Base-by-base conservation (phyloP, 2,888 invertebrate genomes). In the Troides oblongomaculatus region DNA sequence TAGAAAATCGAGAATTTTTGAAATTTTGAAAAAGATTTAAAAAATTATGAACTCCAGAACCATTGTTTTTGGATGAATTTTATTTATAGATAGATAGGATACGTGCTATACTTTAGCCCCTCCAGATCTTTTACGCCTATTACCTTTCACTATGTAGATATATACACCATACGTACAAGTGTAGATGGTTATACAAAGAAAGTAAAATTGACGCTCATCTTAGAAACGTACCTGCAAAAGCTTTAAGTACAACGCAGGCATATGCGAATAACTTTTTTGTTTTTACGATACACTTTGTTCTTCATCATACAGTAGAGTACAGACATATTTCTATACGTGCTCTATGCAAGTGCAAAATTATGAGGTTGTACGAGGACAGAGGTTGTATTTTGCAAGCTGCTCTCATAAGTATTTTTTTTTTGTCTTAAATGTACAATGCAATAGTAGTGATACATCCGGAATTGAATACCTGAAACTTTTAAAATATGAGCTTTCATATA, bases 121-220 rank as follows among this genome's bases (percentile, higher is more conserved):
- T 21, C 21, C 21, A 21, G 21, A 21, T 21, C 21, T 21, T 21
- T 21, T 0, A 21, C 21, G 1, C 21, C 21, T 21, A 21, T 21
- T 21, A 21, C 21, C 21, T 21, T 21, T 21, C 21, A 21, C 21
- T 21, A 21, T 21, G 21, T 21, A 21, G 21, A 21, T 21, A 21
- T 21, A 21, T 21, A 21, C 21, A 1, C 21, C 21, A 21, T 21
- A 21, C 21, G 21, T 21, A 21, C 21, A 21, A 21, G 21, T 21
- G 21, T 21, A 21, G 21, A 21, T 21, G 21, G 21, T 30, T 23
- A 30, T 39, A 58, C 69, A 57, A 21, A 76, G 78, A 77, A 77
- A 76, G 76, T 75, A 76, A 77, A 79, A 78, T 80, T 81, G 81
- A 76, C 21, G 65, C 36, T 59, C 43, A 25, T 21, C 36, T 58